Evolutionary conservation across 2,797 vertebrate species (phyloP), one percentile per base, ranked within the genome.

Genomic region (Chloroceryle inda): DNA sequence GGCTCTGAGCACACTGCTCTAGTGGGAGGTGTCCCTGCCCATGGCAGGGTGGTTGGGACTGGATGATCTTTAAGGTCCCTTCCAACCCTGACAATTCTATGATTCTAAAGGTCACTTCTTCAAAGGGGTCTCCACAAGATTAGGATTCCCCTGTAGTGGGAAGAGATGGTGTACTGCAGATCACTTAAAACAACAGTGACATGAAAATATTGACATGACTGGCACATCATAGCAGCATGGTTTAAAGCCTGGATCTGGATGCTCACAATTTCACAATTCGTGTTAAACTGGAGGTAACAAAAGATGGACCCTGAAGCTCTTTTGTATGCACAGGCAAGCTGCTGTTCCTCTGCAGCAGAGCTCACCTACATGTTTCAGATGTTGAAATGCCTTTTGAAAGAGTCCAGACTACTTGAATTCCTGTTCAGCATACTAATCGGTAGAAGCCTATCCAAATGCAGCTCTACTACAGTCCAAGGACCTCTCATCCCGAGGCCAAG

Each of bases 171-270:
- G 13, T 45, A 61, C 9, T 45, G 40, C 44, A 76, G 29, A 55
- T 37, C 40, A 37, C 33, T 38, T 59, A 45, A 37, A 73, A 21
- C 35, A 72, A 24, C 11, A 50, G 3, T 27, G 26, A 66, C 13
- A 45, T 1, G 1, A 50, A 64, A 55, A 59, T 15, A 40, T 15
- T 6, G 40, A 40, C 11, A 0, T 4, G 56, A 56, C 8, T 13
- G 37, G n/a, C 15, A 10, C 49, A 35, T 19, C 9, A 33, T 0
- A 20, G 29, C 1, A 4, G 27, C 58, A 45, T 26, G 15, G 21
- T 19, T 64, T 6, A 71, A 73, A 47, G 55, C 8, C 22, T 27
- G 29, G 10, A 73, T 42, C 17, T 9, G 1, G 9, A 44, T 14
- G 40, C 13, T 52, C 64, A 45, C 40, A n/a, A 35, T 26, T 63